These are phyloP conservation scores for Lordiphosa clarofinis DNA, from an alignment of 1,140 invertebrate genomes.

Conservation along the genomic window DNA sequence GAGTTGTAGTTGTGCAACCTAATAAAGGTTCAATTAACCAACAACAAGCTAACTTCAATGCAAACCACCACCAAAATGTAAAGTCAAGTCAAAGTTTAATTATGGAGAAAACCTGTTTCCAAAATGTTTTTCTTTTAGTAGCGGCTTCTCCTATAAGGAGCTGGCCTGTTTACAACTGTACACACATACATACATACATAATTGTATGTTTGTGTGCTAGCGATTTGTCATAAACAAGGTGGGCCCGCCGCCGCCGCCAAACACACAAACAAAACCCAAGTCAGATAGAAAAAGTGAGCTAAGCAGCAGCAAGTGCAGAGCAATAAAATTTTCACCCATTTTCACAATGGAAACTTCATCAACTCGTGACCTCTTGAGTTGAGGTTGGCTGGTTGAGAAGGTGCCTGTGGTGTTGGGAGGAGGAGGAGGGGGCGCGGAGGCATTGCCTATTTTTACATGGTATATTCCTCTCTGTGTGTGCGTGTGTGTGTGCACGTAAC, in stretches of 20 bases:
- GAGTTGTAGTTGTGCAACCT: slow-evolving; percentile 61
- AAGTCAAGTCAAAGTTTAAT: slow-evolving; percentile 40
- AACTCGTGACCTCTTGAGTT: slow-evolving; percentile 68
- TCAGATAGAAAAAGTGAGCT: slow-evolving; percentile 1
- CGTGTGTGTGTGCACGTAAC: slow-evolving; percentile 58
- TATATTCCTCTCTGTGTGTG: no score
- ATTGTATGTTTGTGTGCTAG: slow-evolving; percentile 11
- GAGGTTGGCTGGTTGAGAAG: slow-evolving; percentile 7
- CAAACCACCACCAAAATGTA: slow-evolving; percentile 27
- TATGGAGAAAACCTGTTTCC: slow-evolving; percentile 45
- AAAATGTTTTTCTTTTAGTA: slow-evolving; percentile 26
- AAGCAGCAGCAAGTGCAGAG: slow-evolving; percentile 48
- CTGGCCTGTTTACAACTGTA: slow-evolving; percentile 26
- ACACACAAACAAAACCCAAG: slow-evolving; percentile 24
- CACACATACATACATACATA: slow-evolving; percentile 6
- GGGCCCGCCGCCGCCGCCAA: slow-evolving; percentile 23
- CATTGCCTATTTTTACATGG: slow-evolving; percentile 68
- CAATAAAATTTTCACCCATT: slow-evolving; percentile 23
- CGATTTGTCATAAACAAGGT: slow-evolving; percentile 56
- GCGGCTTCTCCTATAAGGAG: slow-evolving; percentile 20
- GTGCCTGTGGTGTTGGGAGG: neutral
- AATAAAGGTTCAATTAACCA: slow-evolving; percentile 63
- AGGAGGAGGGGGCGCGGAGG: slow-evolving; percentile 36
- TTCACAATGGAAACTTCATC: slow-evolving; percentile 54
- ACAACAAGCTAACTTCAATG: slow-evolving; percentile 41